Evolutionary conservation across 1,140 invertebrate species (phyloP), one percentile per base, ranked within the genome.

Genomic region (Cotesia vestalis): DNA sequence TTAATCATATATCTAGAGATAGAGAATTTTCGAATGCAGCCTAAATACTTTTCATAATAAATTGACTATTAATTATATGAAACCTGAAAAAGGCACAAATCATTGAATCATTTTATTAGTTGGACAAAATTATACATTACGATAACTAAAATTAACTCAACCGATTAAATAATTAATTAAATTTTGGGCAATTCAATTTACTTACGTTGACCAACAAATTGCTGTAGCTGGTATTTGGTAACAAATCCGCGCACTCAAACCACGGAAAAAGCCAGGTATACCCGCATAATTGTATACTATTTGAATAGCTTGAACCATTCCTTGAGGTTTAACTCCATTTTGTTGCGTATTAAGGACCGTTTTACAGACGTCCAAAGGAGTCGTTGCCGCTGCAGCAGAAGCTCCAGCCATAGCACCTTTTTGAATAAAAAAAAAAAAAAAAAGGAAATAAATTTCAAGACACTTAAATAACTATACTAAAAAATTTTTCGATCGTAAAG

Each of bases 211-310:
- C 98, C 98, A 99, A 81, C 96, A 98, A 78, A 99, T 98, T 11
- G 96, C 97, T 60, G 98, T 98, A n/a, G 97, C 95, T 17, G 98
- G 98, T 91, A 98, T 97, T 88, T 98, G 96, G 87, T 96, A 99
- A 71, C 99, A 86, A 61, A 99, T 92, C 77, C 98, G 89, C 12
- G 98, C 96, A 59, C 90, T 91, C 53, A 98, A 84, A 35, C 97
- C 97, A 78, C 92, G 91, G 79, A 95, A 94, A 85, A 94, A 98
- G 38, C 95, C 96, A 67, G 85, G 82, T 53, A 93, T 78, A 34
- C 96, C 96, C 66, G 93, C 91, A 71, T 93, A 88, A 78, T 87
- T 86, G 69, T 89, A 95, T 72, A 88, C 93, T 83, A 88, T 88
- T 78, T 81, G 88, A 72, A 92, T 88, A n/a, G 94, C 94, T 73